Percentiles rank a stretch among this genome's conserved stretches.
Evolutionary conservation across 2,888 invertebrate genomes (phyloP).

Genomic region (Aethes cnicana): DNA sequence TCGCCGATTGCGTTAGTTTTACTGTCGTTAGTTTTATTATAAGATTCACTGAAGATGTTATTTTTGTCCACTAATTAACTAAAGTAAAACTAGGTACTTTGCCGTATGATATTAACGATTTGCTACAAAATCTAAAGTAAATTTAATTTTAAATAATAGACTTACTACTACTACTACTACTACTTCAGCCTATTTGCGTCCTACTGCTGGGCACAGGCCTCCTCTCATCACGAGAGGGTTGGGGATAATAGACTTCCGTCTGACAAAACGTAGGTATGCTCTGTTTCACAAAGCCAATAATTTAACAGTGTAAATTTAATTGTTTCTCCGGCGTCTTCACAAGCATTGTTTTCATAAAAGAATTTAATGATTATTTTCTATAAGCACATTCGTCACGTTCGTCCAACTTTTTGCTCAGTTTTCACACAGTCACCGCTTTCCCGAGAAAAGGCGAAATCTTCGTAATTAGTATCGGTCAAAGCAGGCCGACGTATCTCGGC

Average conservation of each 20-base stretch:
- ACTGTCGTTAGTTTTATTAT: too few species aligned
- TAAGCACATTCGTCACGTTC: not conserved
- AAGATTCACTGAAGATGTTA: too few species aligned
- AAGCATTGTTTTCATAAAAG: not conserved
- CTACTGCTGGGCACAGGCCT: too few species aligned
- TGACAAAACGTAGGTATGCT: not conserved
- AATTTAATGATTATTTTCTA: not conserved
- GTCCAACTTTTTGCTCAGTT: conserved; percentile 18
- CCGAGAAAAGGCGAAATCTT: conserved; percentile 29
- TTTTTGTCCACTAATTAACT: too few species aligned
- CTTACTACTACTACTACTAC: too few species aligned
- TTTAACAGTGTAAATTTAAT: not conserved
- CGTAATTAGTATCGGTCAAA: conserved; percentile 15
- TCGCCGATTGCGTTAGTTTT: conserved; percentile 1
- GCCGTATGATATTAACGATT: too few species aligned
- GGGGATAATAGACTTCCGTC: not conserved
- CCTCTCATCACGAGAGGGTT: too few species aligned
- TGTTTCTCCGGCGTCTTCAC: not conserved
- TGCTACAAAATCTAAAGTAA: too few species aligned
- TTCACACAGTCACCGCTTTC: conserved; percentile 11
- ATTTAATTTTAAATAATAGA: too few species aligned
- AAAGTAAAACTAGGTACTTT: too few species aligned
- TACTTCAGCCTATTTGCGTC: too few species aligned
- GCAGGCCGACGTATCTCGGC: conserved; percentile 14
- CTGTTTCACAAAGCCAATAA: not conserved